A percentile compares a stretch with the other conserved stretches of the same genome.
These are phyloP conservation scores for Punctoribates punctum DNA, from an alignment of 2,888 invertebrate genomes.

Conservation along the genomic window DNA sequence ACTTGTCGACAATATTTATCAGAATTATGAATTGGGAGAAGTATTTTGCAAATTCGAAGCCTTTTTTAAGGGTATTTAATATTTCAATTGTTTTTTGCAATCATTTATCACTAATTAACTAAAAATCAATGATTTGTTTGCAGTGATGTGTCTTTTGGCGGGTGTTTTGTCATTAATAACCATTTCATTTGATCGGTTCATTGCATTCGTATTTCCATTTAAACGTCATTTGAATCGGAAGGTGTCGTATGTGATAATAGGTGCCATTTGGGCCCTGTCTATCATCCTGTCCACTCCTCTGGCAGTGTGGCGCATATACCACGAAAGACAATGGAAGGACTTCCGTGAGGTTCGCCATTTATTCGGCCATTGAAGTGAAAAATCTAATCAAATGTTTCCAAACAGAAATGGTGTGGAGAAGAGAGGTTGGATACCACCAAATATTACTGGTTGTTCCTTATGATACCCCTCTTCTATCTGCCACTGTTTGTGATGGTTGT, in stretches of 20 bases:
- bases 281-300: constrained; percentile 60
- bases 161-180: constrained; percentile 72
- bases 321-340: constrained; percentile 71
- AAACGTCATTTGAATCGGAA: constrained; percentile 66
- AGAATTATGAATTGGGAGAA: constrained; percentile 69
- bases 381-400: neutral
- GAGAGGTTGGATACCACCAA: constrained; percentile 59
- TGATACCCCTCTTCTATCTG: constrained; percentile 71
- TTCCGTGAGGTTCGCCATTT: constrained; percentile 60
- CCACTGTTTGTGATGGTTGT: constrained; percentile 69
- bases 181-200: constrained; percentile 76
- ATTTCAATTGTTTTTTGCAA: too few species aligned
- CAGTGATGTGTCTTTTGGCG: constrained; percentile 68
- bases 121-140: constrained; percentile 43
- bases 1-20: constrained; percentile 69
- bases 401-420: constrained; percentile 66
- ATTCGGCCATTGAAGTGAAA: neutral
- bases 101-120: neutral
- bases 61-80: constrained; percentile 64
- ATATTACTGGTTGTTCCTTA: constrained; percentile 73
- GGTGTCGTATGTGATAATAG: constrained; percentile 64
- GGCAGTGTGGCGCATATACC: constrained; percentile 51
- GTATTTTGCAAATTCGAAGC: constrained; percentile 74
- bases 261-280: constrained; percentile 66
- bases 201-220: constrained; percentile 70